phyloP scores from a whole-genome alignment of 2,797 vertebrate genomes.

The Esox masquinongy region DNA sequence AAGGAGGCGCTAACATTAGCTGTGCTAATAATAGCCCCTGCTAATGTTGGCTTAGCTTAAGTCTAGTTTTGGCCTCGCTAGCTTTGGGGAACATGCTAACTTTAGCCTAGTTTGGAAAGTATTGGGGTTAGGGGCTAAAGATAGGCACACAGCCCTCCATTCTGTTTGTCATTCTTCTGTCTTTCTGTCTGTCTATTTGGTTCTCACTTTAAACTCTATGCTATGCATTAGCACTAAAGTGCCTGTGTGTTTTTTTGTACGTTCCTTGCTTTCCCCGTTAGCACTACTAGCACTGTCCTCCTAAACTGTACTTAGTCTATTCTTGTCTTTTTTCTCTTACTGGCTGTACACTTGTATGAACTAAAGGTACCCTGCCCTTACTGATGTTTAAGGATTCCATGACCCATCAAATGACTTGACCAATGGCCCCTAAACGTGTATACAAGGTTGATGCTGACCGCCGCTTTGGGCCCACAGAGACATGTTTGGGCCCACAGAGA shows the following conservation, averaged over 20 bases:
- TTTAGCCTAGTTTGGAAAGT: constrained; percentile 17
- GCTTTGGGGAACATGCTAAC: constrained; percentile 35
- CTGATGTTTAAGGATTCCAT: constrained; percentile 23
- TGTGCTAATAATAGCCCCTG: constrained; percentile 36
- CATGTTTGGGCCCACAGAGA: neutral
- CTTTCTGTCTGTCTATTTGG: constrained; percentile 10
- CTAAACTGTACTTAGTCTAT: constrained; percentile 61
- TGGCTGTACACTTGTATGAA: constrained; percentile 62
- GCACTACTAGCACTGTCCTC: constrained; percentile 59
- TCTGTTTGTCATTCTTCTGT: neutral
- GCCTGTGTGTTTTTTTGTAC: constrained; percentile 61
- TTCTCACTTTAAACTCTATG: constrained; percentile 51
- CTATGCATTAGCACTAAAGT: constrained; percentile 76
- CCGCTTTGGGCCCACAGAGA: constrained; percentile 24
- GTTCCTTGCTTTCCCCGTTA: constrained; percentile 44
- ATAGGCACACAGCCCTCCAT: neutral
- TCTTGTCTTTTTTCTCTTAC: constrained; percentile 59
- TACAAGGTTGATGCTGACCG: constrained; percentile 26
- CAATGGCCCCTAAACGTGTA: constrained; percentile 40
- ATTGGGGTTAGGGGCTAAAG: neutral
- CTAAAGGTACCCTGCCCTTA: constrained; percentile 35
- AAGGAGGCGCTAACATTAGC: constrained; percentile 57
- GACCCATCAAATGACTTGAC: constrained; percentile 50
- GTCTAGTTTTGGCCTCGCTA: constrained; percentile 13
- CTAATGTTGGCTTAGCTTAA: constrained; percentile 46